Percentiles rank a stretch among this genome's conserved stretches.
Conservation (phyloP, 2,888 invertebrate species). For the Drosophila sordidula region DNA sequence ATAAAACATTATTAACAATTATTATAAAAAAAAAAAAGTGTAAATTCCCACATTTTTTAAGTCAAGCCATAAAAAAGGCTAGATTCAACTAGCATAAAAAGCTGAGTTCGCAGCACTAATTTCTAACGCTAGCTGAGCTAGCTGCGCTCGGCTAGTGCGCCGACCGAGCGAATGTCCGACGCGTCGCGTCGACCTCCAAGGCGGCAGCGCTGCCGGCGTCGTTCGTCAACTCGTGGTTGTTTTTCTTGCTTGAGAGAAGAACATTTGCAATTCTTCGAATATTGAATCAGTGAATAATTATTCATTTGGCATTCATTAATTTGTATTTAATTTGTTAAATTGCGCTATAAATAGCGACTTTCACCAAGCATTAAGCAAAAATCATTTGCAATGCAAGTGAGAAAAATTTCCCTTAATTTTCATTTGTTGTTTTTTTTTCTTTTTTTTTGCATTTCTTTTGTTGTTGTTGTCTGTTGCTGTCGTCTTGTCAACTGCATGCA, state of each 20-base stretch:
- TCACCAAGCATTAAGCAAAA: slow-evolving; percentile 43
- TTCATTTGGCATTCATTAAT: slow-evolving; percentile 27
- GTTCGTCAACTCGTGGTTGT: slow-evolving; percentile 63
- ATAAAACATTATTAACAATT: too few species aligned
- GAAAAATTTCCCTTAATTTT: slow-evolving; percentile 53
- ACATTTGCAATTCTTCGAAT: slow-evolving; percentile 34
- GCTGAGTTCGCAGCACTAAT: slow-evolving; percentile 21
- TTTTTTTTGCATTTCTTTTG: slow-evolving; percentile 29
- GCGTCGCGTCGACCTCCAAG: slow-evolving; percentile 67
- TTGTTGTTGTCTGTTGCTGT: slow-evolving; percentile 45
- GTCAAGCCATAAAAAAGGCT: background rate
- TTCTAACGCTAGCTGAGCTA: slow-evolving; percentile 18
- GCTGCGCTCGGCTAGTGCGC: slow-evolving; percentile 30
- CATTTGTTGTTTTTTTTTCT: slow-evolving; percentile 35
- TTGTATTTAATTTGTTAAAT: slow-evolving; percentile 16
- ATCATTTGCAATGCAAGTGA: slow-evolving; percentile 40
- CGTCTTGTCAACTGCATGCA: slow-evolving; percentile 79
- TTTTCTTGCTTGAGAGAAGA: slow-evolving; percentile 17
- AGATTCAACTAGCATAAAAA: background rate
- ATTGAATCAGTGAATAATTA: slow-evolving; percentile 32
- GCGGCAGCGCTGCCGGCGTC: slow-evolving; percentile 47
- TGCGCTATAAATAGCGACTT: slow-evolving; percentile 45
- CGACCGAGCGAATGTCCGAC: slow-evolving; percentile 26
- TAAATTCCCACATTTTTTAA: background rate
- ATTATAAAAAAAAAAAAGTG: too few species aligned